These are phyloP conservation scores for Manis pentadactyla DNA, from an alignment of 2,797 vertebrate genomes.

Conservation along the genomic window DNA sequence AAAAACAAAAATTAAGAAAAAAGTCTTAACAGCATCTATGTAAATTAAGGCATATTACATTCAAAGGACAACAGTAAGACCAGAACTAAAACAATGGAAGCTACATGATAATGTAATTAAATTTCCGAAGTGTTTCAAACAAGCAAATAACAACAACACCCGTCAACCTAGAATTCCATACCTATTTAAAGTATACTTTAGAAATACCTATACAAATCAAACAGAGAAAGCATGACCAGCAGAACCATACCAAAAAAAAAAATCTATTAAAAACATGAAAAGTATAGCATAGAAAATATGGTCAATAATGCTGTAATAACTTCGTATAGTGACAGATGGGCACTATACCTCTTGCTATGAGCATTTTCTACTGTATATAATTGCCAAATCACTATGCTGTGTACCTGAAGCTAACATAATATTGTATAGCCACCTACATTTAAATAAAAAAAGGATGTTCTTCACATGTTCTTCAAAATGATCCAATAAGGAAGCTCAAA, in stretches of 20 bases:
- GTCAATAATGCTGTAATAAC: too few species aligned
- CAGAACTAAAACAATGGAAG: background rate
- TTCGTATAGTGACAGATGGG: too few species aligned
- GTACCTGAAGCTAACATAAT: too few species aligned
- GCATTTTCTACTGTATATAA: too few species aligned
- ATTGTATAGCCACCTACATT: too few species aligned
- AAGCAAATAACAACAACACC: background rate
- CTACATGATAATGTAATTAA: background rate
- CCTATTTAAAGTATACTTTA: background rate
- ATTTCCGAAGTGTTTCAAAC: background rate
- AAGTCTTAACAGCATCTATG: background rate
- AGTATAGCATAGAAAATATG: too few species aligned
- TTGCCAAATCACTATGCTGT: too few species aligned
- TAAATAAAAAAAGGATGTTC: too few species aligned
- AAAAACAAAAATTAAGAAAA: background rate
- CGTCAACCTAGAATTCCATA: background rate
- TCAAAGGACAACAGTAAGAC: background rate
- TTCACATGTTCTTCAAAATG: background rate
- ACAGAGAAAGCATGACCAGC: background rate
- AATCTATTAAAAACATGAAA: background rate
- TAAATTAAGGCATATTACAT: background rate
- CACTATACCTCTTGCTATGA: too few species aligned
- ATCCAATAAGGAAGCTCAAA: background rate
- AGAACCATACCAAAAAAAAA: background rate
- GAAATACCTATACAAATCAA: background rate